Evolutionary conservation across 1,140 invertebrate genomes (phyloP).

Genomic region (Melitaea cinxia): DNA sequence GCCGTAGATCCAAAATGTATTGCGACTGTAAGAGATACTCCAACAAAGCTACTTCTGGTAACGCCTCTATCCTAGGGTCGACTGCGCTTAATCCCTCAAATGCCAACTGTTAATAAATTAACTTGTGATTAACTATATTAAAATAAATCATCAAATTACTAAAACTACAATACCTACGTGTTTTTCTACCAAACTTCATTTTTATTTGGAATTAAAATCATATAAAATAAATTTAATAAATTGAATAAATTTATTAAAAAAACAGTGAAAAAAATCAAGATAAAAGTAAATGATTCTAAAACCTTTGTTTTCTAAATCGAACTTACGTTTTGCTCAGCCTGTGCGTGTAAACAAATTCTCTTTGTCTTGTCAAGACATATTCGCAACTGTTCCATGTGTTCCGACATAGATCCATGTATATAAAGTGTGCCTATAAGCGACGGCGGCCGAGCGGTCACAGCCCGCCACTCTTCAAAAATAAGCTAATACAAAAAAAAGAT

Average conservation of each 20-base stretch:
- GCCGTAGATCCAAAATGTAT: constrained; percentile 64
- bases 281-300: too few species aligned
- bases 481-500: constrained; percentile 37
- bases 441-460: constrained; percentile 58
- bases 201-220: too few species aligned
- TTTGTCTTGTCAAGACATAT: constrained; percentile 64
- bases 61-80: constrained; percentile 66
- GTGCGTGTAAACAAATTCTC: constrained; percentile 50
- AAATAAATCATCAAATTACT: too few species aligned
- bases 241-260: too few species aligned
- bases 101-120: constrained; percentile 51
- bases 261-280: too few species aligned
- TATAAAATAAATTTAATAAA: too few species aligned
- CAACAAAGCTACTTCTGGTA: constrained; percentile 70
- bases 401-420: constrained; percentile 47
- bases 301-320: too few species aligned
- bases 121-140: neutral
- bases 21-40: constrained; percentile 69
- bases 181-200: too few species aligned
- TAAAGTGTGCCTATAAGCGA: constrained; percentile 64
- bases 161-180: too few species aligned
- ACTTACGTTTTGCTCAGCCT: constrained; percentile 51
- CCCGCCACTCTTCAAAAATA: constrained; percentile 57
- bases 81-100: constrained; percentile 63
- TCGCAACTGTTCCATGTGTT: constrained; percentile 65